Percentiles rank a stretch among this genome's conserved stretches.
These are phyloP conservation scores for Sebastes hubbsi DNA, from an alignment of 2,797 vertebrate genomes.

Conservation along the genomic window DNA sequence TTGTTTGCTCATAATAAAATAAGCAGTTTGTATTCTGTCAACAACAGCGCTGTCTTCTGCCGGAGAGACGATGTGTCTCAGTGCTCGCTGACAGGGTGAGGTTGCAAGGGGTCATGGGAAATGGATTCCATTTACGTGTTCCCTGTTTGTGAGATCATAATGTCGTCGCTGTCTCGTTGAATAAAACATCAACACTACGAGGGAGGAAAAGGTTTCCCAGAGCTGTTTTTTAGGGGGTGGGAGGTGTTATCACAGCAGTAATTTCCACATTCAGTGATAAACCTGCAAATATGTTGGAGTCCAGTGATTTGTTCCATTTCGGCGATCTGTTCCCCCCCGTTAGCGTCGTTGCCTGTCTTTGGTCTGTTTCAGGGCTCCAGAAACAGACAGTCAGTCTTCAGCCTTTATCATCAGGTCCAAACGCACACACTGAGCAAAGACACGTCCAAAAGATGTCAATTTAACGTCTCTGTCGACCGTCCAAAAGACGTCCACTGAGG, in stretches of 20 bases:
- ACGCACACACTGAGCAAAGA: too few species aligned
- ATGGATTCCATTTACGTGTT: slow-evolving; percentile 65
- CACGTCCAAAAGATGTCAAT: too few species aligned
- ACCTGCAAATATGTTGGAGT: background rate
- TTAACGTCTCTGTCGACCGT: too few species aligned
- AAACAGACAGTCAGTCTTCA: background rate
- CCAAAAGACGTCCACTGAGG: too few species aligned
- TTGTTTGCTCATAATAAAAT: slow-evolving; percentile 64
- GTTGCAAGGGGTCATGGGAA: slow-evolving; percentile 66
- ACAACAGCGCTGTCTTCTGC: slow-evolving; percentile 10
- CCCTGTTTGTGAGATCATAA: slow-evolving; percentile 16
- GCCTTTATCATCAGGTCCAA: too few species aligned
- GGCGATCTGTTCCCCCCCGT: background rate
- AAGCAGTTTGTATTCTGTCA: background rate
- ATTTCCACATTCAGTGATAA: background rate
- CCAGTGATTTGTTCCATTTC: background rate
- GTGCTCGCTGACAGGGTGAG: slow-evolving; percentile 20
- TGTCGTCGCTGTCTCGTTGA: slow-evolving; percentile 25
- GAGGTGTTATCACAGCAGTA: background rate
- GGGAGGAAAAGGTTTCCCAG: slow-evolving; percentile 18
- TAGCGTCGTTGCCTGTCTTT: background rate
- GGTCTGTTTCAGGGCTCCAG: slow-evolving; percentile 16
- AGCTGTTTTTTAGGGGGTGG: background rate
- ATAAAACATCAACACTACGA: slow-evolving; percentile 52
- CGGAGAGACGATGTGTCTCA: slow-evolving; percentile 28